These are phyloP conservation scores for Agrypnus murinus DNA, from an alignment of 2,888 invertebrate species.

Conservation along the genomic window DNA sequence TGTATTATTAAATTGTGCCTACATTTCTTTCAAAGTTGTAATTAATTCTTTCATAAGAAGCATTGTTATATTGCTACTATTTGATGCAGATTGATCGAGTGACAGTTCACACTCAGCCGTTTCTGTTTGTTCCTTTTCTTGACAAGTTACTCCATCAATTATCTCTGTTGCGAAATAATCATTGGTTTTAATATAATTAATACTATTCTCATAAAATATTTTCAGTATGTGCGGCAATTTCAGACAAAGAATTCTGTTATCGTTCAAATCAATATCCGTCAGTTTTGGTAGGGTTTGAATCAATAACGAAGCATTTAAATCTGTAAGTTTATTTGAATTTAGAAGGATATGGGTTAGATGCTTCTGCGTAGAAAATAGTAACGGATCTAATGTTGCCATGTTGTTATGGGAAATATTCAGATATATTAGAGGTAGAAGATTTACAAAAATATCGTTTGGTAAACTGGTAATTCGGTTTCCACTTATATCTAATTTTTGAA, in stretches of 20 bases:
- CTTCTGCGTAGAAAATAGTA: neutral
- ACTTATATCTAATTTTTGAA: too few relatives aligned
- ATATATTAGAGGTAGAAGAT: neutral
- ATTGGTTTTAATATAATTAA: neutral
- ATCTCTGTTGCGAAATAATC: neutral
- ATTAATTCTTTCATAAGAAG: neutral
- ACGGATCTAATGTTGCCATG: neutral
- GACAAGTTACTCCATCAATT: neutral
- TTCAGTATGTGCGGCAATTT: neutral
- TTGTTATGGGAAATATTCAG: slow-evolving; percentile 4
- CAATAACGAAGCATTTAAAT: neutral
- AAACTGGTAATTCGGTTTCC: neutral
- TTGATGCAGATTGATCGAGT: neutral
- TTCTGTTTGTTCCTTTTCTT: neutral
- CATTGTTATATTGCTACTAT: neutral
- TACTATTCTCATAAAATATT: neutral
- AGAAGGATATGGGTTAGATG: neutral
- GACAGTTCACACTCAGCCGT: neutral
- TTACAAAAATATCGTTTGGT: neutral
- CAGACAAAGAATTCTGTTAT: neutral
- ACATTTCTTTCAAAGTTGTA: neutral
- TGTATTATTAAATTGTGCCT: neutral
- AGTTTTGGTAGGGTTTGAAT: neutral
- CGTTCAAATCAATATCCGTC: neutral
- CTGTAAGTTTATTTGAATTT: too few relatives aligned